Conservation (phyloP, 53 echinoderm and acorn worm genomes). For the Henricia sp. region DNA sequence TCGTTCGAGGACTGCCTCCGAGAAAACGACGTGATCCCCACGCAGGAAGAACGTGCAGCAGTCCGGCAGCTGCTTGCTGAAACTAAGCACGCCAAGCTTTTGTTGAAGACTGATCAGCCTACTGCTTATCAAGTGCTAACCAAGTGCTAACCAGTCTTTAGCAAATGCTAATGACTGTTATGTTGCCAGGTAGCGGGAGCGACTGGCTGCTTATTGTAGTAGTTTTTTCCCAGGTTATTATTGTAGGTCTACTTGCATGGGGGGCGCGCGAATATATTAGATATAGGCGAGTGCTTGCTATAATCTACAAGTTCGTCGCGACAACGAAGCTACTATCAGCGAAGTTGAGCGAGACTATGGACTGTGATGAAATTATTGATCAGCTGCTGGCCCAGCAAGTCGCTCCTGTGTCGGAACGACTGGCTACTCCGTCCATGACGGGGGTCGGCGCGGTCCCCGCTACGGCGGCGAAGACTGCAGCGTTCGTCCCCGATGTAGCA, state of each 20-base stretch:
- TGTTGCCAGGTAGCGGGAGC: no score
- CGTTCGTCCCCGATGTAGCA: no score
- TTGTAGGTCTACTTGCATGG: no score
- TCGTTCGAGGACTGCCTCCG: conserved; percentile 8
- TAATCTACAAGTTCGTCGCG: no score
- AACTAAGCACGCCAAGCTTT: conserved; percentile 37
- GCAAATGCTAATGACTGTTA: no score
- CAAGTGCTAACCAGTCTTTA: no score
- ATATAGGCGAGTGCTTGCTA: conserved; percentile 9
- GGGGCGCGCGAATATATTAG: conserved; percentile 39
- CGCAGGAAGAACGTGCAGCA: neutral
- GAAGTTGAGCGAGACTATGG: neutral
- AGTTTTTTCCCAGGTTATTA: conserved; percentile 6
- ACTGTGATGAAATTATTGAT: neutral
- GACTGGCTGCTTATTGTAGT: neutral
- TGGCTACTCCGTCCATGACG: no score
- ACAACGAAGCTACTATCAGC: no score
- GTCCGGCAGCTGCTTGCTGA: conserved; percentile 17
- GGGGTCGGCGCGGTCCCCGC: no score
- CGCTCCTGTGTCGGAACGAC: no score
- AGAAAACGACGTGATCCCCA: conserved; percentile 44
- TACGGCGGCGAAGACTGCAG: no score
- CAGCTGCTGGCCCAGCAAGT: conserved; percentile 33
- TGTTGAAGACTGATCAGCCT: conserved; percentile 43
- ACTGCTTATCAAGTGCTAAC: conserved; percentile 7